A percentile compares a stretch with the other conserved stretches of the same genome.
Evolutionary conservation across 2,888 invertebrate species (phyloP).

Genomic region (Nebria salina): DNA sequence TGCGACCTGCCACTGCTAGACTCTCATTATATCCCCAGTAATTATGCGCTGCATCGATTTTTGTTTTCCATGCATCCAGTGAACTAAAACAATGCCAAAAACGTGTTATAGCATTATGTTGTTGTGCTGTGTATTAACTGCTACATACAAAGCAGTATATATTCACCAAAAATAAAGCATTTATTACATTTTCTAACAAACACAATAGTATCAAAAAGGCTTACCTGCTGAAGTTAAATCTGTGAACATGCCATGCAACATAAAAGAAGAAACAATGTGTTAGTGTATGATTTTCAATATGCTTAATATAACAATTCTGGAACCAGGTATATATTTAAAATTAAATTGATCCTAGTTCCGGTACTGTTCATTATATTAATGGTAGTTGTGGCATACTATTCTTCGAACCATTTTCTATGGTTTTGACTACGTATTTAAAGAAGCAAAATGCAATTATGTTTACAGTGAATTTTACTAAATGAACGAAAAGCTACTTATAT

Average conservation of each 20-base stretch:
- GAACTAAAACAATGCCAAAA: slow-evolving; percentile 65
- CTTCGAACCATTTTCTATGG: too few relatives aligned
- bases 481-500: neutral
- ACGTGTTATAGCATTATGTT: slow-evolving; percentile 10
- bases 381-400: too few relatives aligned
- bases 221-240: slow-evolving; percentile 66
- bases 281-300: slow-evolving; percentile 22
- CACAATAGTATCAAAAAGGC: slow-evolving; percentile 50
- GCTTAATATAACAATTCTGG: neutral
- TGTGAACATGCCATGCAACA: slow-evolving; percentile 62
- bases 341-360: too few relatives aligned
- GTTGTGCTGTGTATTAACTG: slow-evolving; percentile 16
- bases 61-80: slow-evolving; percentile 84
- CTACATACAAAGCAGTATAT: slow-evolving; percentile 13
- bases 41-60: slow-evolving; percentile 90
- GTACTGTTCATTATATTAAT: too few relatives aligned
- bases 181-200: slow-evolving; percentile 3
- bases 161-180: neutral
- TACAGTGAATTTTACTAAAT: neutral
- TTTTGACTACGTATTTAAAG: too few relatives aligned
- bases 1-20: slow-evolving; percentile 87
- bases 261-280: slow-evolving; percentile 57
- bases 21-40: slow-evolving; percentile 96
- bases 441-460: too few relatives aligned
- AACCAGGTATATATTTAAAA: neutral